Base-by-base conservation (phyloP, 2,113 vertebrate genomes). In the Caracal caracal region DNA sequence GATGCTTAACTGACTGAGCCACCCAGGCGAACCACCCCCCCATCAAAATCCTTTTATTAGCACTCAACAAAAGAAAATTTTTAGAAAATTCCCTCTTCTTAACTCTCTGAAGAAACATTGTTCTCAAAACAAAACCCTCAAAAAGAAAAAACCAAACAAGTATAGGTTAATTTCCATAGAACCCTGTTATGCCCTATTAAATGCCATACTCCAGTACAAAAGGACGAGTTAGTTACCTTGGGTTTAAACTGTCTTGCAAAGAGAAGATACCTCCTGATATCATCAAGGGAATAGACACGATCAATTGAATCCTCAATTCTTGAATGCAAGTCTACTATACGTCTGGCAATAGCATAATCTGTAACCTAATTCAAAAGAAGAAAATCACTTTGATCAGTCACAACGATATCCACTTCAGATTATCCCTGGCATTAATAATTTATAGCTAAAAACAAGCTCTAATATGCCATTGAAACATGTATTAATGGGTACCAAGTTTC, bases 211-310 rank as follows among this genome's bases (percentile, higher is more conserved):
- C 43, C 6, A 86, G 35, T 30, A 89, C 9, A 59, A 90, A 96
- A 65, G 7, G 53, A 1, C 59, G 76, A 66, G 49, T 98, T 98
- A 73, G 49, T 98, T 98, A 99, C 99, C 99, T 99, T 99, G 12
- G 99, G 99, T 98, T 99, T 99, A 98, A 99, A 99, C 97, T 99
- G 99, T 43, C 99, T 98, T 28, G 99, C 99, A 91, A 99, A 99
- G 16, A 99, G 99, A 97, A 99, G 99, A 79, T 99, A 99, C 96
- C 99, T 99, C 68, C 99, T 99, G 96, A 99, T 99, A 95, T 99
- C 99, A 96, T 99, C 99, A 98, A 99, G 98, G 10, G 99, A 99
- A 97, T 99, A 99, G 19, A 99, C 98, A 17, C 99, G 98, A 94
- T 99, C 99, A 43, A 99, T 99, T 0, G 99, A 99, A 81, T 99